Evolutionary conservation across 1,140 invertebrate species (phyloP).

Genomic region (Probaryconus sp.): DNA sequence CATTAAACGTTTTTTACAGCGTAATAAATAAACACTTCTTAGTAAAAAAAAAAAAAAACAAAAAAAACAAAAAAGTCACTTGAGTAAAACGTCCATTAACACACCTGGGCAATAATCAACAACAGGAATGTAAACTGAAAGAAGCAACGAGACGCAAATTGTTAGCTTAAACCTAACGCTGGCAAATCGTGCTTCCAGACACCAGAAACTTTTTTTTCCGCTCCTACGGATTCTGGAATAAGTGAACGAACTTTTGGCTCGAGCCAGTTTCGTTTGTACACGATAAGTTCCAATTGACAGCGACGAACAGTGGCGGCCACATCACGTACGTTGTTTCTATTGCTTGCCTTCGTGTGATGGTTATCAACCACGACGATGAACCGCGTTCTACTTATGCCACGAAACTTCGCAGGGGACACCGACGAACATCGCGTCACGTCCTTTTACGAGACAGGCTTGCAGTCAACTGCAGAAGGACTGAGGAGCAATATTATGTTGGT

Average conservation of each 20-base stretch:
- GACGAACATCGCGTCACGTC: slow-evolving; percentile 72
- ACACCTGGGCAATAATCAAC: slow-evolving; percentile 47
- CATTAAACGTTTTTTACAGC: slow-evolving; percentile 50
- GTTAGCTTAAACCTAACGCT: slow-evolving; percentile 53
- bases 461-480: slow-evolving; percentile 45
- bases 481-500: slow-evolving; percentile 39
- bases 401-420: slow-evolving; percentile 68
- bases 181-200: slow-evolving; percentile 71
- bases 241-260: slow-evolving; percentile 54
- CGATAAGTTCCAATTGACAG: slow-evolving; percentile 69
- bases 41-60: too few species aligned
- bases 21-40: too few species aligned
- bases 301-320: slow-evolving; percentile 22
- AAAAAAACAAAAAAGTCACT: slow-evolving; percentile 23
- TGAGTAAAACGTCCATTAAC: slow-evolving; percentile 39
- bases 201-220: slow-evolving; percentile 69
- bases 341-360: slow-evolving; percentile 63
- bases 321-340: slow-evolving; percentile 45
- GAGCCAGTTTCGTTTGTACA: slow-evolving; percentile 36
- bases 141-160: slow-evolving; percentile 52
- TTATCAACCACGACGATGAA: slow-evolving; percentile 25
- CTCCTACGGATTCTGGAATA: slow-evolving; percentile 68
- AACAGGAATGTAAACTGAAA: slow-evolving; percentile 31
- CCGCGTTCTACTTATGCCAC: slow-evolving; percentile 25
- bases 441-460: slow-evolving; percentile 63